These are phyloP conservation scores for Alcis repandata DNA, from an alignment of 2,888 invertebrate species.

Conservation along the genomic window DNA sequence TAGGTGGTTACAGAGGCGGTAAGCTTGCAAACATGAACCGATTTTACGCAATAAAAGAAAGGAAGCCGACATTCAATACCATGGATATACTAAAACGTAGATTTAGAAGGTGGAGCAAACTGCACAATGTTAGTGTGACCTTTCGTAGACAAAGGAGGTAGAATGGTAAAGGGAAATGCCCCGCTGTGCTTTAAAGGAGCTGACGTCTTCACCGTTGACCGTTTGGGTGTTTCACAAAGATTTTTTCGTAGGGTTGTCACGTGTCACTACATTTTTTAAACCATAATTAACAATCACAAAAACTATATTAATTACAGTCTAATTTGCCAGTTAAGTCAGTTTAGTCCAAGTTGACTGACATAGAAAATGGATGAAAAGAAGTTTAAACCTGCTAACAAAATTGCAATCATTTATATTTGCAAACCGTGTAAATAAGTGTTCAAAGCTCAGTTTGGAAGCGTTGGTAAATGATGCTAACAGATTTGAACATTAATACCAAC, in stretches of 20 bases:
- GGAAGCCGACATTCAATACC: conserved; percentile 65
- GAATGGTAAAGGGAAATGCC: conserved; percentile 71
- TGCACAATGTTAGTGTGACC: conserved; percentile 65
- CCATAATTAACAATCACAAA: not conserved
- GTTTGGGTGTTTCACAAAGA: conserved; percentile 61
- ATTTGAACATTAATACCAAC: too few relatives aligned
- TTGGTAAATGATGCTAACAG: too few relatives aligned
- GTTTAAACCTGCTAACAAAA: too few relatives aligned
- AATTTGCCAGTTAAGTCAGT: too few relatives aligned
- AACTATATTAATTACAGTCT: not conserved
- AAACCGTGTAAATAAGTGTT: too few relatives aligned
- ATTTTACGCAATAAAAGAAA: conserved; percentile 66
- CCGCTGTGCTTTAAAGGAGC: conserved; percentile 70
- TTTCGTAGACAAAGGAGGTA: conserved; percentile 69
- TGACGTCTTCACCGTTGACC: conserved; percentile 77
- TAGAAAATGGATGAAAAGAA: too few relatives aligned
- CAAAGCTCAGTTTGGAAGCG: too few relatives aligned
- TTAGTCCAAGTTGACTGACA: too few relatives aligned
- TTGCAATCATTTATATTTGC: too few relatives aligned
- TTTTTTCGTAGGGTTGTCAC: conserved; percentile 63
- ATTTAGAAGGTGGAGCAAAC: conserved; percentile 27
- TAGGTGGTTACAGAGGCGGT: conserved; percentile 80
- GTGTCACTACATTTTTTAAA: conserved; percentile 44
- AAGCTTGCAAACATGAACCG: conserved; percentile 75
- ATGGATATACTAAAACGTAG: conserved; percentile 40